A percentile compares a stretch with the other conserved stretches of the same genome.
Evolutionary conservation across 2,888 invertebrate species (phyloP).

Genomic region (Aleiodes leptofemur): DNA sequence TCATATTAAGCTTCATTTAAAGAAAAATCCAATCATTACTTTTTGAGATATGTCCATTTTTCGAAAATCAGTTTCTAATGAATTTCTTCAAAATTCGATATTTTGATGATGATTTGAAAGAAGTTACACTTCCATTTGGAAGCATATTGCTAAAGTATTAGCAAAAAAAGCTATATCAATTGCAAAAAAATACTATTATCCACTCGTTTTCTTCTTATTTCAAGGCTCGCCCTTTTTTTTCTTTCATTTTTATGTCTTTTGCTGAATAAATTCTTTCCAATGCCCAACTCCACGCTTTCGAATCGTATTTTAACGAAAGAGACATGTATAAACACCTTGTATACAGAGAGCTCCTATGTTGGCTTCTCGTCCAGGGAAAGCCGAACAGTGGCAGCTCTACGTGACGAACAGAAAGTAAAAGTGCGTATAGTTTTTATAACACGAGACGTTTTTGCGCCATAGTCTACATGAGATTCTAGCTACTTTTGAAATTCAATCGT

Average conservation of each 20-base stretch:
- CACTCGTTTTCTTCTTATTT: too few relatives aligned
- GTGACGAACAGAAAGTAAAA: conserved; percentile 56
- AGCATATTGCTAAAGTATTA: too few relatives aligned
- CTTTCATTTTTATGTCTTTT: not conserved
- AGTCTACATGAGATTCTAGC: conserved; percentile 42
- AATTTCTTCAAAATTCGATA: too few relatives aligned
- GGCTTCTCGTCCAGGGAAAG: conserved; percentile 54
- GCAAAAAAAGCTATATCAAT: too few relatives aligned
- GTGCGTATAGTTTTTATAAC: conserved; percentile 48
- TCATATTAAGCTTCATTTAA: too few relatives aligned
- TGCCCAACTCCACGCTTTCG: not conserved
- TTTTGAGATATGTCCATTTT: too few relatives aligned
- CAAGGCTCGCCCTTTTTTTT: not conserved
- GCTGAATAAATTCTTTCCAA: not conserved
- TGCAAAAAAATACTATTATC: too few relatives aligned
- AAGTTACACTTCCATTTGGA: too few relatives aligned
- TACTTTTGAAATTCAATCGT: not conserved
- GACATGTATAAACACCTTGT: conserved; percentile 11
- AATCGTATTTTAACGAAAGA: conserved; percentile 16
- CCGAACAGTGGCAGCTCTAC: conserved; percentile 53
- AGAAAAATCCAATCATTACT: too few relatives aligned
- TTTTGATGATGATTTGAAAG: too few relatives aligned
- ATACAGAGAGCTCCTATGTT: not conserved
- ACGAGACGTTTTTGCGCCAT: conserved; percentile 53
- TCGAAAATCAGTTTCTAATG: too few relatives aligned